These are phyloP conservation scores for Etia nguti DNA, from an alignment of 2,113 vertebrate genomes.

Conservation along the genomic window DNA sequence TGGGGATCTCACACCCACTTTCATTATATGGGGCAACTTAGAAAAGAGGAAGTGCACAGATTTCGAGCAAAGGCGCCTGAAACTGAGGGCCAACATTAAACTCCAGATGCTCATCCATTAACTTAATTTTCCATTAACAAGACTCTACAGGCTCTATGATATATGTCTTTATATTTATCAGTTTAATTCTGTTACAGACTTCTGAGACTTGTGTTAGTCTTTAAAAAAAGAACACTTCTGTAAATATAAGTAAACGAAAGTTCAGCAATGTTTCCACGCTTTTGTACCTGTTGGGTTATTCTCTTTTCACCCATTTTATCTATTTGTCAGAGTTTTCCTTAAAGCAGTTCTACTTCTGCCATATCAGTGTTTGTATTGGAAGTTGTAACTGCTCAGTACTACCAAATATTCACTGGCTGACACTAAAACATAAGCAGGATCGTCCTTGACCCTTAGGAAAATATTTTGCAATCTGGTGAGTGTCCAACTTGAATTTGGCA, in stretches of 20 bases:
- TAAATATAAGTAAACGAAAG: background rate
- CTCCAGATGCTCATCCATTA: background rate
- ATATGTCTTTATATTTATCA: background rate
- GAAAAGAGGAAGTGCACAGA: background rate
- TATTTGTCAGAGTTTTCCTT: background rate
- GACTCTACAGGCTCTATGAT: background rate
- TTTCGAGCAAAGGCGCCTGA: background rate
- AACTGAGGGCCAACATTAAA: background rate
- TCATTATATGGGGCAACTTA: background rate
- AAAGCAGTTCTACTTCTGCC: background rate
- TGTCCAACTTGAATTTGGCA: background rate
- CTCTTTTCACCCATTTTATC: background rate
- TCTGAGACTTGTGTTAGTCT: background rate
- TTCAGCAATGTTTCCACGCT: background rate
- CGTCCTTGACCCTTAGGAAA: background rate
- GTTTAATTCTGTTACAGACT: background rate
- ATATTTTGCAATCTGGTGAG: background rate
- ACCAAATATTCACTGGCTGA: background rate
- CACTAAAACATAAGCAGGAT: background rate
- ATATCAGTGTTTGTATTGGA: background rate
- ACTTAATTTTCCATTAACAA: background rate
- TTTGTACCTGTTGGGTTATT: background rate
- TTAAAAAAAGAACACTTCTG: background rate
- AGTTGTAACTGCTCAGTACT: background rate
- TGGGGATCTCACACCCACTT: slow-evolving; percentile 29